Conservation (phyloP, 1,140 invertebrate genomes). For the Scaptomyza graminum region DNA sequence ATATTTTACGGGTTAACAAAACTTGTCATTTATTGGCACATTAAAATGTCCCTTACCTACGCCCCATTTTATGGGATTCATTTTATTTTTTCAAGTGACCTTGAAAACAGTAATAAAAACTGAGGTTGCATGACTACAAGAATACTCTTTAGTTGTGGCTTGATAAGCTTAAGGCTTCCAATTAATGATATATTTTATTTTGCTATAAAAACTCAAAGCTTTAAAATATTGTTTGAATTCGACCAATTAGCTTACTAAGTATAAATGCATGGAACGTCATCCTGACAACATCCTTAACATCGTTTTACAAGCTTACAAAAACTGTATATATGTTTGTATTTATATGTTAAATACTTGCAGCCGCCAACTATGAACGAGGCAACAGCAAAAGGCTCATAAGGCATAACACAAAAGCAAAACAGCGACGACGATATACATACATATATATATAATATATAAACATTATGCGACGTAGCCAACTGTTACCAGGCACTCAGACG, state of each 20-base stretch:
- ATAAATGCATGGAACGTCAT: too few species aligned
- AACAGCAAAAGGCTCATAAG: conserved; percentile 43
- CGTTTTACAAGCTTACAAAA: conserved; percentile 55
- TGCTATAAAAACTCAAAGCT: too few species aligned
- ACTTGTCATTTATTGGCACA: conserved; percentile 19
- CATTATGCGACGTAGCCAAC: conserved; percentile 56
- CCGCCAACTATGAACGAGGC: conserved; percentile 16
- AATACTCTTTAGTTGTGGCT: conserved; percentile 17
- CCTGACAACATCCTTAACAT: conserved; percentile 55
- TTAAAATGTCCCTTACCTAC: conserved; percentile 36
- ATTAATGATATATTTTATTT: too few species aligned
- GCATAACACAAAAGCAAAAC: conserved; percentile 16
- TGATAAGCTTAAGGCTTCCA: not conserved
- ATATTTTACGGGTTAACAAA: not conserved
- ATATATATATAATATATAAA: conserved; percentile 32
- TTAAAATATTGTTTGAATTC: too few species aligned
- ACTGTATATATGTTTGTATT: not conserved
- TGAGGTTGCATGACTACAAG: not conserved
- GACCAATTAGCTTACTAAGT: too few species aligned
- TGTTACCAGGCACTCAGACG: conserved; percentile 2
- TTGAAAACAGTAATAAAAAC: conserved; percentile 14
- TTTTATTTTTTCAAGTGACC: conserved; percentile 12
- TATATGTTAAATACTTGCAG: conserved; percentile 60
- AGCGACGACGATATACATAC: conserved; percentile 13
- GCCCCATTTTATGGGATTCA: conserved; percentile 13